Percentiles rank a stretch among this genome's conserved stretches.
Evolutionary conservation across 2,113 vertebrate genomes (phyloP).

Genomic region (Cettia cetti): DNA sequence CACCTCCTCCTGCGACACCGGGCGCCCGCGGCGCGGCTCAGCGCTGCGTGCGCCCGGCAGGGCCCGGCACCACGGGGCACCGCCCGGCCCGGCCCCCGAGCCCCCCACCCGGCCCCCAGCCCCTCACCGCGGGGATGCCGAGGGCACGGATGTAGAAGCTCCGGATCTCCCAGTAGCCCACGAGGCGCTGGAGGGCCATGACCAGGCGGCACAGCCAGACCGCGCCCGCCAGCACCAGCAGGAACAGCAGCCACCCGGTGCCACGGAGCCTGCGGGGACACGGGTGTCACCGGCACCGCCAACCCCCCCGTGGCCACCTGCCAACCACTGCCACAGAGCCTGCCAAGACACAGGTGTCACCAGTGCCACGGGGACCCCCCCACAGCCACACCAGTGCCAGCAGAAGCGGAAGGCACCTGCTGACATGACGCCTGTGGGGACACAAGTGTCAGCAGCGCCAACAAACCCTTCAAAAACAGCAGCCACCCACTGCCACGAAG

Average conservation of each 20-base stretch:
- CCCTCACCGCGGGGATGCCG: conserved; percentile 87
- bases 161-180: conserved; percentile 94
- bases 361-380: neutral
- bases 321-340: neutral
- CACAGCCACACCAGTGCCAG: neutral
- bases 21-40: neutral
- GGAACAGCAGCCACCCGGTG: conserved; percentile 78
- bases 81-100: neutral
- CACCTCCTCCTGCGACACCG: conserved; percentile 39
- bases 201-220: conserved; percentile 94
- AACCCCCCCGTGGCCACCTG: neutral
- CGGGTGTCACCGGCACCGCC: neutral
- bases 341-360: neutral
- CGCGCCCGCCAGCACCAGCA: conserved; percentile 85
- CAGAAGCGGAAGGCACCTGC: neutral
- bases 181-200: conserved; percentile 92
- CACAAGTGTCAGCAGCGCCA: neutral
- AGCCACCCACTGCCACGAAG: neutral
- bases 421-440: neutral
- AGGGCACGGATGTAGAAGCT: conserved; percentile 90
- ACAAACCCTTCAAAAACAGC: neutral
- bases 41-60: neutral
- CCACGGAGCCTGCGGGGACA: conserved; percentile 79
- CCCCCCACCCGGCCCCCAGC: neutral
- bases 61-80: fast-evolving